Percentiles rank a stretch among this genome's conserved stretches.
These are phyloP conservation scores for Hymenopus coronatus DNA, from an alignment of 2,888 invertebrate species.

Conservation along the genomic window DNA sequence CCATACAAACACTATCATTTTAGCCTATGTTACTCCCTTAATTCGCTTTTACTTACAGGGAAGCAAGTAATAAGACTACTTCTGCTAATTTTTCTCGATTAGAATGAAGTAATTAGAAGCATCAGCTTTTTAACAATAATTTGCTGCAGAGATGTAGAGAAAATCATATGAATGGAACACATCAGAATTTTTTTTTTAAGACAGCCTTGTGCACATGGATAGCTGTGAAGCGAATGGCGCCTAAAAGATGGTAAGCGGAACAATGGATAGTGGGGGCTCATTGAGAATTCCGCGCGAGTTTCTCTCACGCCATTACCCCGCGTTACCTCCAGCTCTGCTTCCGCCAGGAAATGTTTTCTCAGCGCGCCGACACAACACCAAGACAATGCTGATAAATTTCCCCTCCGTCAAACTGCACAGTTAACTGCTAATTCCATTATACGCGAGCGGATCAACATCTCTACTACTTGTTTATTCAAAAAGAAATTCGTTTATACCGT, in stretches of 20 bases:
- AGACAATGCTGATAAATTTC: neutral
- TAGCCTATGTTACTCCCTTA: no score
- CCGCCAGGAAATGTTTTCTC: neutral
- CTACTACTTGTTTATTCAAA: neutral
- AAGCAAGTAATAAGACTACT: no score
- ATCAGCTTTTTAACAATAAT: no score
- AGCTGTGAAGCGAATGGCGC: neutral
- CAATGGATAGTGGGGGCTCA: neutral
- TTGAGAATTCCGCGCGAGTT: conserved; percentile 27
- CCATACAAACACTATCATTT: no score
- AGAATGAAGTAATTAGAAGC: no score
- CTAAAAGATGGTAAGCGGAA: neutral
- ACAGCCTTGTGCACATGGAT: neutral
- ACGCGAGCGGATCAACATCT: neutral
- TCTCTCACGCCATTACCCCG: conserved; percentile 32
- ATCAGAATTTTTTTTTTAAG: neutral
- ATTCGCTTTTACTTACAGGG: no score
- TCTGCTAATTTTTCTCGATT: no score
- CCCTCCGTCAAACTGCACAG: neutral
- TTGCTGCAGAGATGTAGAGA: no score
- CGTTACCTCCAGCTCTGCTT: conserved; percentile 7
- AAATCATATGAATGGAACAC: no score
- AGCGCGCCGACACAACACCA: neutral
- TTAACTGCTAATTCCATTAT: neutral
- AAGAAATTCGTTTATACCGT: neutral